Conservation (phyloP, 2,113 vertebrate genomes). For the Phocoena phocoena region DNA sequence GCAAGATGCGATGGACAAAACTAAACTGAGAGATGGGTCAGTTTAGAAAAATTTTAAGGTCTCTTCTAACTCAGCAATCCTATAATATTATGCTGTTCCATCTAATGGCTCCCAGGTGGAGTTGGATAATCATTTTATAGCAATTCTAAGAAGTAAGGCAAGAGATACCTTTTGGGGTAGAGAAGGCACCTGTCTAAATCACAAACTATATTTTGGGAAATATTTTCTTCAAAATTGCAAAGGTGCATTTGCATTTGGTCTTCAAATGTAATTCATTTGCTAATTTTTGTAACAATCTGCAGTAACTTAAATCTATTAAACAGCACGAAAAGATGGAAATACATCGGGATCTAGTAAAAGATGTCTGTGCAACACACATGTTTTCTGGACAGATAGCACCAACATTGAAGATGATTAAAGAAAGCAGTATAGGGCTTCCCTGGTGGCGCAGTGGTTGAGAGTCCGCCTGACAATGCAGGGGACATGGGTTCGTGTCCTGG, state of each 20-base stretch:
- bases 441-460: too few relatives aligned
- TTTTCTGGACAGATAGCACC: neutral
- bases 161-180: neutral
- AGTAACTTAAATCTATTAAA: conserved; percentile 29
- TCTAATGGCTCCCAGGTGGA: neutral
- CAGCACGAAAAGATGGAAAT: neutral
- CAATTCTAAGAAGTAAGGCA: neutral
- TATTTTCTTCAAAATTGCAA: conserved; percentile 3
- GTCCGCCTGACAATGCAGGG: too few relatives aligned
- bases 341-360: neutral
- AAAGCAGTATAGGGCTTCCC: neutral
- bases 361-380: neutral
- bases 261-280: conserved; percentile 11
- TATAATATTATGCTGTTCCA: neutral
- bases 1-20: neutral
- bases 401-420: neutral
- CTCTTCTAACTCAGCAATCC: neutral
- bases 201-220: neutral
- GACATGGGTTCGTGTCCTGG: too few relatives aligned
- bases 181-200: neutral
- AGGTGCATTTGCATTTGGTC: neutral
- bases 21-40: neutral
- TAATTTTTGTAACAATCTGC: conserved; percentile 4
- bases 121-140: neutral
- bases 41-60: neutral